Conservation (phyloP, 2,888 invertebrate genomes). For the Chouioia cunea region DNA sequence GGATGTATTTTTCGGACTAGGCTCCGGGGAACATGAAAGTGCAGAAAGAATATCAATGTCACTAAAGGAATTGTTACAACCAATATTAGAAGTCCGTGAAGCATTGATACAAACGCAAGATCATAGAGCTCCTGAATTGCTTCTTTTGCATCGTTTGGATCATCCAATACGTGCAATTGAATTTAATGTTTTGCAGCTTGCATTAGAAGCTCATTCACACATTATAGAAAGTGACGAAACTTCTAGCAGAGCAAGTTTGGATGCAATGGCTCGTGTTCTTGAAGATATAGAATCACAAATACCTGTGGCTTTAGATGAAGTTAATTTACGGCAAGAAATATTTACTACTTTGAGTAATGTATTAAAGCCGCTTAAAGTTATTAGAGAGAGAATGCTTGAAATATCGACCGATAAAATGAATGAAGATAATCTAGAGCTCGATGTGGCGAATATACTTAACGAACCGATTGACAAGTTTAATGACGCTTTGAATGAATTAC, state of each 20-base stretch:
- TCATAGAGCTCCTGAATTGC: constrained; percentile 54
- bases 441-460: constrained; percentile 54
- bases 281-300: constrained; percentile 51
- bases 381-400: constrained; percentile 53
- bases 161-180: constrained; percentile 54
- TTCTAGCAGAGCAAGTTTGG: constrained; percentile 43
- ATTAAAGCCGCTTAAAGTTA: constrained; percentile 54
- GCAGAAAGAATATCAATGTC: constrained; percentile 45
- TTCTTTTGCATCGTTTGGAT: constrained; percentile 54
- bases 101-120: constrained; percentile 50
- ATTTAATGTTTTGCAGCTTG: constrained; percentile 49
- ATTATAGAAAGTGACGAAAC: constrained; percentile 38
- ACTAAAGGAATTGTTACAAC: constrained; percentile 48
- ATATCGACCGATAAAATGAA: constrained; percentile 46
- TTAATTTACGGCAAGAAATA: constrained; percentile 52
- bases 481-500: constrained; percentile 47
- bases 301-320: constrained; percentile 50
- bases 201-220: constrained; percentile 46
- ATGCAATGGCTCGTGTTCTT: constrained; percentile 46
- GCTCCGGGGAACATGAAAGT: constrained; percentile 40
- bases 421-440: constrained; percentile 54
- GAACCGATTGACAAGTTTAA: constrained; percentile 51
- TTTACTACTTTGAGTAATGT: constrained; percentile 54
- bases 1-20: constrained; percentile 39
- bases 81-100: constrained; percentile 50